These are phyloP conservation scores for Meandrina meandrites DNA, from an alignment of 92 coral and sea anemone species.

Conservation along the genomic window DNA sequence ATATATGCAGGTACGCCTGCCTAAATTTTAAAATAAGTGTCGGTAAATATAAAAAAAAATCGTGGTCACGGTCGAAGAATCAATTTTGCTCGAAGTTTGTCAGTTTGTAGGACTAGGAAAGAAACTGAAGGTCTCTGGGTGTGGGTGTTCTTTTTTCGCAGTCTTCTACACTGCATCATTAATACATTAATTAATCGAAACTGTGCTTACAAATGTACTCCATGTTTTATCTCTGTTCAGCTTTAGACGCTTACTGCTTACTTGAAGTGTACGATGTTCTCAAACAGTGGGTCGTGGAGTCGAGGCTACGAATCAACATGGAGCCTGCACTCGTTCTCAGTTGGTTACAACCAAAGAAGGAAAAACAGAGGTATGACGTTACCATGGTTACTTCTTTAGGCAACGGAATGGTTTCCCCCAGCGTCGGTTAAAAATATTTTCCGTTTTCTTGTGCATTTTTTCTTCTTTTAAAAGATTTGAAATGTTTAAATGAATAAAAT, in stretches of 20 bases:
- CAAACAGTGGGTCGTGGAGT: slow-evolving; percentile 76
- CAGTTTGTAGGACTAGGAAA: no score
- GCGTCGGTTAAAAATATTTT: neutral
- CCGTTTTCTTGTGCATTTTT: no score
- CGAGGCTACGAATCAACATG: slow-evolving; percentile 70
- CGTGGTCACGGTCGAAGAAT: no score
- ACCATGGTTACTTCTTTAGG: neutral
- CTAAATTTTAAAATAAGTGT: no score
- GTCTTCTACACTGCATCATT: neutral
- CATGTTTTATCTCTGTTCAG: slow-evolving; percentile 30
- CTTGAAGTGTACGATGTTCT: slow-evolving; percentile 86
- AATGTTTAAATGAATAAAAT: no score
- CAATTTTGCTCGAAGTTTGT: no score
- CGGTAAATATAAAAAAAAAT: no score
- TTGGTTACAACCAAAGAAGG: slow-evolving; percentile 71
- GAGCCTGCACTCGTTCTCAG: slow-evolving; percentile 73
- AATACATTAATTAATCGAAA: no score
- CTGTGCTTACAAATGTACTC: no score
- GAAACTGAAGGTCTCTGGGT: neutral
- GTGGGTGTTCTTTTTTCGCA: neutral
- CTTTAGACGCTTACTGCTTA: slow-evolving; percentile 93
- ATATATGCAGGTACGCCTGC: slow-evolving; percentile 78
- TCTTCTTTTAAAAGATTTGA: no score
- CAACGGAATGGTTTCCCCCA: neutral
- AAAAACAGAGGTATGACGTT: slow-evolving; percentile 44